Percentiles rank a stretch among this genome's conserved stretches.
Evolutionary conservation across 2,797 vertebrate species (phyloP).

Genomic region (Hydrophis major): DNA sequence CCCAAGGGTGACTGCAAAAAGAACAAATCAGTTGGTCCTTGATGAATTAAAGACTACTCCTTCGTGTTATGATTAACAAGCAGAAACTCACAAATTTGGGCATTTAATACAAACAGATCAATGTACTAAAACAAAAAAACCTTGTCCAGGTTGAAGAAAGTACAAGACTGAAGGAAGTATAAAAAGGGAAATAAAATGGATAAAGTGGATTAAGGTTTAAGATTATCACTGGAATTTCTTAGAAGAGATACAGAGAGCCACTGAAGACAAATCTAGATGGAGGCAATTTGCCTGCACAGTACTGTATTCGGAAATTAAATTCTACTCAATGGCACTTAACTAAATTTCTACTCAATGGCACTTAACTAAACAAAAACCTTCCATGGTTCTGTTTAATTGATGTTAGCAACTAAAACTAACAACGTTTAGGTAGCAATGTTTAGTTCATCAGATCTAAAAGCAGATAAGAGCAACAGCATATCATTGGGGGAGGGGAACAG

Average conservation of each 20-base stretch:
- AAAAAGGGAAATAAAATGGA: background rate
- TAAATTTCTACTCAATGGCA: background rate
- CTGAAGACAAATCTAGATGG: background rate
- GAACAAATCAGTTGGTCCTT: background rate
- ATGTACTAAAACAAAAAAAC: background rate
- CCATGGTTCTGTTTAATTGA: background rate
- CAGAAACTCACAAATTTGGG: background rate
- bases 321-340: background rate
- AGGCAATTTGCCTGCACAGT: background rate
- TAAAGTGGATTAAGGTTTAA: background rate
- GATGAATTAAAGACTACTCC: background rate
- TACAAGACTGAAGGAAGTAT: background rate
- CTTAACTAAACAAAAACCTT: background rate
- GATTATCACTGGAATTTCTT: background rate
- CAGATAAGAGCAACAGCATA: background rate
- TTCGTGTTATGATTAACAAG: background rate
- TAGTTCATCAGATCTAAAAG: background rate
- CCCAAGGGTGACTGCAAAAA: background rate
- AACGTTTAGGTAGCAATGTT: slow-evolving; percentile 15
- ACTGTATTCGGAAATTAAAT: background rate
- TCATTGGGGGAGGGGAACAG: background rate
- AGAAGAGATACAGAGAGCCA: background rate
- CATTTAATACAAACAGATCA: background rate
- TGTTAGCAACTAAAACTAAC: background rate
- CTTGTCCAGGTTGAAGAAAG: background rate